Conservation (phyloP, 2,113 vertebrate species). For the Apodemus sylvaticus region DNA sequence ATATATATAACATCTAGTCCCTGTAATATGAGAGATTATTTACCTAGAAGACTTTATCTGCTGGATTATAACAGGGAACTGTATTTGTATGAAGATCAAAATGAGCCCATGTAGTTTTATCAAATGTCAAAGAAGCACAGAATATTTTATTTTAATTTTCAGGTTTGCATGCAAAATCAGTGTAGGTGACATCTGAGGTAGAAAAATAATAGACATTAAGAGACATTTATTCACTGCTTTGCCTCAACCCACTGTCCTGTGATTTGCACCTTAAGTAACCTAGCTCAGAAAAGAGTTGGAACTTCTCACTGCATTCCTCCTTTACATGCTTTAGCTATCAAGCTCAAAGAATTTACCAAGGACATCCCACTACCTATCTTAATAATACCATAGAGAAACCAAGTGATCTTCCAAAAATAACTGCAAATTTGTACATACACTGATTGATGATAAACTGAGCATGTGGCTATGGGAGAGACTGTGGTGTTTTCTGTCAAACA, state of each 20-base stretch:
- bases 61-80: background rate
- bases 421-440: background rate
- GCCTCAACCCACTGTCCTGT: background rate
- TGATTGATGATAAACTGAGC: slow-evolving; percentile 12
- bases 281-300: background rate
- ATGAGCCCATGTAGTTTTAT: background rate
- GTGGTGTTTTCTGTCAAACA: background rate
- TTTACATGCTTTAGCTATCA: background rate
- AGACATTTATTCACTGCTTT: background rate
- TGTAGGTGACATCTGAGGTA: background rate
- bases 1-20: background rate
- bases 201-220: background rate
- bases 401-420: background rate
- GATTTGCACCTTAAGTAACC: background rate
- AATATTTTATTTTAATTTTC: background rate
- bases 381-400: background rate
- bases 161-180: background rate
- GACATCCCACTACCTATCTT: background rate
- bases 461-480: background rate
- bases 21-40: background rate
- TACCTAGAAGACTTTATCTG: background rate
- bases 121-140: background rate
- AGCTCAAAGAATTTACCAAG: background rate
- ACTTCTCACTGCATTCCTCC: background rate
- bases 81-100: background rate